phyloP scores from a whole-genome alignment of 2,888 invertebrate genomes.

The Amaurobius ferox region DNA sequence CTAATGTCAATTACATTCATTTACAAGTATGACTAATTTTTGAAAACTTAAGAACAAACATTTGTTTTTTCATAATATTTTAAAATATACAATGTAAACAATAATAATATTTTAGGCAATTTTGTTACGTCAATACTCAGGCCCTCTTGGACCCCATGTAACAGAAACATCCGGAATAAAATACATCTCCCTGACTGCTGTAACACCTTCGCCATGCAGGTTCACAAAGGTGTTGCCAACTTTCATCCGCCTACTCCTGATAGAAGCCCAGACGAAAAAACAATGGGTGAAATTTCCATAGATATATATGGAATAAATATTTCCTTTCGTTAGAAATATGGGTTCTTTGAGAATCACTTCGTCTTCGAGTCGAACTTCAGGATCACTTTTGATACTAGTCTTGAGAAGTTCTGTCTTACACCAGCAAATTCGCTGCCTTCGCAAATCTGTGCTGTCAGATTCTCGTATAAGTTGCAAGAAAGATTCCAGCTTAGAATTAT shows the following conservation, averaged over 20 bases:
- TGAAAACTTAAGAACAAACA: too few species aligned
- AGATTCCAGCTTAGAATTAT: neutral
- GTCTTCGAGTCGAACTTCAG: slow-evolving; percentile 14
- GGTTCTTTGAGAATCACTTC: slow-evolving; percentile 34
- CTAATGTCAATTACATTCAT: too few species aligned
- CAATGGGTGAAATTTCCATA: neutral
- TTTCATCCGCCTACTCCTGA: neutral
- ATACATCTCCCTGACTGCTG: slow-evolving; percentile 35
- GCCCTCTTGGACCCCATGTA: slow-evolving; percentile 37
- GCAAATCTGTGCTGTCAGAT: slow-evolving; percentile 29
- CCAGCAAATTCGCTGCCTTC: slow-evolving; percentile 27
- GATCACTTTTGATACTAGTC: neutral
- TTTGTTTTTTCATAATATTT: too few species aligned
- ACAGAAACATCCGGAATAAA: slow-evolving; percentile 22
- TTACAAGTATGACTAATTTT: too few species aligned
- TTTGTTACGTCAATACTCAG: too few species aligned
- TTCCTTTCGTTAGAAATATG: slow-evolving; percentile 17
- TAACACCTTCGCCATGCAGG: slow-evolving; percentile 28
- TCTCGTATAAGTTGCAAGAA: slow-evolving; percentile 29
- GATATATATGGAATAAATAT: slow-evolving; percentile 36
- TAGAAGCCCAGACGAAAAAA: slow-evolving; percentile 6
- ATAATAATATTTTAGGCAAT: too few species aligned
- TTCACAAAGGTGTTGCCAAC: slow-evolving; percentile 30
- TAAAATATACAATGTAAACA: too few species aligned
- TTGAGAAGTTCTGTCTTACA: slow-evolving; percentile 9